Evolutionary conservation across 2,113 vertebrate genomes (phyloP), one percentile per base, ranked within the genome.

Genomic region (Zeus faber): DNA sequence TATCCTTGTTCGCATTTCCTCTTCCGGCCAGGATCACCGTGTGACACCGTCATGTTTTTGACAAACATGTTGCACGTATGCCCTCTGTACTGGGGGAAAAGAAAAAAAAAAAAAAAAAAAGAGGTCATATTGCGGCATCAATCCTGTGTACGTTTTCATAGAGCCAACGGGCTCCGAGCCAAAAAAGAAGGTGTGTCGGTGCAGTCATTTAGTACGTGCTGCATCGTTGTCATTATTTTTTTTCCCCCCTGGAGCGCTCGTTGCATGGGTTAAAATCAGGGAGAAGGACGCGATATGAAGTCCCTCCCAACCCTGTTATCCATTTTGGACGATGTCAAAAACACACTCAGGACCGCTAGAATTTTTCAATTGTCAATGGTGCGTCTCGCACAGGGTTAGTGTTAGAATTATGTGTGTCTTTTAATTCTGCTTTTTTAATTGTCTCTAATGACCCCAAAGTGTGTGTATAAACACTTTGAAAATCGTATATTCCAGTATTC

Each of bases 61-160:
- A 81, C 78, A 70, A 82, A 79, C 76, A 84, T 67, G 75, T 74
- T 72, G 66, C 60, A 81, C 66, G 35, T 47, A 45, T 70, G 61
- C 74, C 71, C 61, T 79, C 51, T 53, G 64, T 54, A 73, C 74
- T 79, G 74, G 69, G 5, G 37, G 3, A 37, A 37, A 16, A n/a
- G n/a, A 44, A 40, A 40, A 39, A 39, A 20, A 29, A 17, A 53
- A 37, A 46, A 24, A 25, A 46, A 62, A 46, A 20, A 52, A 57
- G 70, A 67, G 3, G 61, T 81, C 68, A 82, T 84, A 82, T 86
- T 80, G 68, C 76, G 54, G 74, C 81, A 81, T 86, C 72, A 82
- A 82, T 85, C 85, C 83, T 76, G 72, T 75, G 31, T 81, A 81
- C 67, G 43, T 80, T 86, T 86, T 86, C 72, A 85, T 78, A 76